phyloP scores from a whole-genome alignment of 1,140 invertebrate species.

The Marisa cornuarietis region DNA sequence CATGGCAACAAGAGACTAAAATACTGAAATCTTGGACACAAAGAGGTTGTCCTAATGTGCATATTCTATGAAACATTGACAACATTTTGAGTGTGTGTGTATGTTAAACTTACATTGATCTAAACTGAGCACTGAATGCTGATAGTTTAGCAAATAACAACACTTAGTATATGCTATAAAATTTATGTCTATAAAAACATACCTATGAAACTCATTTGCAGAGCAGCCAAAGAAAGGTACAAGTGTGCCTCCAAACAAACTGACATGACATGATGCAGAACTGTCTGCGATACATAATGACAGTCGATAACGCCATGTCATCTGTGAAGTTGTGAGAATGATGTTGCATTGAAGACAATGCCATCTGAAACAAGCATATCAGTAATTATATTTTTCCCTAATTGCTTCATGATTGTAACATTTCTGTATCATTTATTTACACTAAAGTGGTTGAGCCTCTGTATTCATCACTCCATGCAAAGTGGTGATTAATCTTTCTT shows the following conservation, averaged over 20 bases:
- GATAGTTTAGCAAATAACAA: not conserved
- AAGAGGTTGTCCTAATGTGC: not conserved
- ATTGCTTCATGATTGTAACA: not conserved
- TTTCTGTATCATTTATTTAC: no score
- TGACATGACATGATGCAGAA: conserved; percentile 6
- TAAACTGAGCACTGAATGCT: not conserved
- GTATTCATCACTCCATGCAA: no score
- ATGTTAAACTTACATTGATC: not conserved
- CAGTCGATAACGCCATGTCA: conserved; percentile 22
- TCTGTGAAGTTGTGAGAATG: not conserved
- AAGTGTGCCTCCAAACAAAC: conserved; percentile 16
- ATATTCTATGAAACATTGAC: not conserved
- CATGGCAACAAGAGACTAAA: not conserved
- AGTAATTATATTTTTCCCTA: not conserved
- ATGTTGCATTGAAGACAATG: conserved; percentile 18
- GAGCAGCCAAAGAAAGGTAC: conserved; percentile 8
- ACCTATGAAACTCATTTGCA: conserved; percentile 7
- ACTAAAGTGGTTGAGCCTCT: no score
- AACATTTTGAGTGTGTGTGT: not conserved
- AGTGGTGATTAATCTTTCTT: no score
- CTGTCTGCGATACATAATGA: conserved; percentile 17
- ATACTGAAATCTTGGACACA: not conserved
- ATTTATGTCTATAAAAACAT: not conserved
- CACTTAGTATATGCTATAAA: not conserved
- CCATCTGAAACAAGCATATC: conserved; percentile 4